Evolutionary conservation across 1,140 invertebrate species (phyloP).

Genomic region (Trypoxylus dichotomus): DNA sequence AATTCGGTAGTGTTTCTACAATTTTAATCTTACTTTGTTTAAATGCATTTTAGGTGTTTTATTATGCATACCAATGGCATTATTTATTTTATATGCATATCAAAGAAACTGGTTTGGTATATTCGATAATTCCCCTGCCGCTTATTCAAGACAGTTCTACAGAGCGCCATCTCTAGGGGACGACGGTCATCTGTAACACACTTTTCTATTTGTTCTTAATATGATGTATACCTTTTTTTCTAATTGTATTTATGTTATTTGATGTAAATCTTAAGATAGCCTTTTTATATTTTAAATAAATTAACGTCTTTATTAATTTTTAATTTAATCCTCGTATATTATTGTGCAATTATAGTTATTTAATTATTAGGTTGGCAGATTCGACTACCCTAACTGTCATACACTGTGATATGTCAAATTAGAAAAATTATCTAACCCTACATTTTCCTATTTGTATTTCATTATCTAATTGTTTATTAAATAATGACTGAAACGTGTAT

Average conservation of each 20-base stretch:
- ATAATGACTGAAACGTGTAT: not conserved
- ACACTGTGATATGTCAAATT: too few species aligned
- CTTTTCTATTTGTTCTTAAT: not conserved
- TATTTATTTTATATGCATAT: constrained; percentile 62
- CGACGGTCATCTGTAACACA: constrained; percentile 43
- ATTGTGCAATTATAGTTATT: not conserved
- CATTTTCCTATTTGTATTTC: not conserved
- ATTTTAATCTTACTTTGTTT: not conserved
- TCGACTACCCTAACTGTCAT: not conserved
- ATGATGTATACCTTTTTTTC: not conserved
- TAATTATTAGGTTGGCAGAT: not conserved
- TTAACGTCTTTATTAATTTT: not conserved
- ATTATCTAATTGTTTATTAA: not conserved
- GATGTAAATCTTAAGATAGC: not conserved
- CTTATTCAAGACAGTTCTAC: constrained; percentile 70
- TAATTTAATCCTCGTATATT: not conserved
- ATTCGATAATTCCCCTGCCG: constrained; percentile 54
- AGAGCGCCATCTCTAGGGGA: constrained; percentile 58
- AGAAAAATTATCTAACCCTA: not conserved
- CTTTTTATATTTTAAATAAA: not conserved
- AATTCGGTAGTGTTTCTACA: not conserved
- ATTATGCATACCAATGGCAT: constrained; percentile 64
- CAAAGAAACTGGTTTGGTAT: constrained; percentile 64
- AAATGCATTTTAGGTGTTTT: constrained; percentile 57
- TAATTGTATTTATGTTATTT: not conserved